Evolutionary conservation across 2,113 vertebrate species (phyloP), one percentile per base, ranked within the genome.

Genomic region (Gobio gobio): DNA sequence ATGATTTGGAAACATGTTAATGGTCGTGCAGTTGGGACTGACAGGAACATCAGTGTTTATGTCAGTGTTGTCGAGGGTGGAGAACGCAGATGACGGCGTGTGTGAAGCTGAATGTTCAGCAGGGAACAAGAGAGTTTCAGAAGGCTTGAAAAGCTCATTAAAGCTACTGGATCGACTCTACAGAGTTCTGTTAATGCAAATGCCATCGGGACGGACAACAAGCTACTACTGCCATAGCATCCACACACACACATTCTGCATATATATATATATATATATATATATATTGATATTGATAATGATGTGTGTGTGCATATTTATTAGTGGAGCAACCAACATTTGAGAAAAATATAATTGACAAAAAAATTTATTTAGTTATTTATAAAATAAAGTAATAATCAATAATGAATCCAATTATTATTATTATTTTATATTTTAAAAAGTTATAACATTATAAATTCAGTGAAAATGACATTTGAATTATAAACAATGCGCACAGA

Each of bases 1-100:
- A 73, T 49, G 14, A 47, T 90, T 86, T 85, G 89, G 86, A 86
- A 90, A 88, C 84, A 85, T 83, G 75, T 88, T 87, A 90, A 90
- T 77, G 81, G 74, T 78, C 61, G 51, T 61, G 43, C 77, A 47
- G 63, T 51, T 49, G 20, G 47, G 73, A 63, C 51, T 40, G 85
- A 58, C 29, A 29, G 87, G 78, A 87, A 82, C 79, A 86, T 89
- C 87, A 85, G 83, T 61, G 73, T 91, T 91, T 88, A 87, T 86
- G 85, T 87, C 87, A 72, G 56, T 51, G 20, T 43, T 82, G 7
- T 43, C 6, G n/a, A 78, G 76, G 68, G 66, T 29, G 87, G 82
- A 83, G 72, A 56, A 36, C 13, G 79, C 89, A 89, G 87, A 87
- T 85, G 90, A 86, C 64, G 58, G 68, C 24, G 63, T 43, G 78